Conservation (phyloP, 2,888 invertebrate genomes). For the Entomobrya proxima region DNA sequence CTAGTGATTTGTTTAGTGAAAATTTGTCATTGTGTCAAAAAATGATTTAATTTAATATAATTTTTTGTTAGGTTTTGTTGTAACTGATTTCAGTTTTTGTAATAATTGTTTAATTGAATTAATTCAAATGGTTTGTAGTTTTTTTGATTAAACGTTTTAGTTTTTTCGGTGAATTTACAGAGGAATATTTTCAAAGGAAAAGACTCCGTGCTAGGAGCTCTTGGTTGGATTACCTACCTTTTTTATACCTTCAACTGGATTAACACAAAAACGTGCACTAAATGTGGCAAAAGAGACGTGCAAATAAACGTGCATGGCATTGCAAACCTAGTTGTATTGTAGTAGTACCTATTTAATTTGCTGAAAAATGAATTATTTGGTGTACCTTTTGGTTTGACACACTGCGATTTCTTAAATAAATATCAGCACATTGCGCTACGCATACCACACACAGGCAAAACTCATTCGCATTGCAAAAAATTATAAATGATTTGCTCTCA, state of each 20-base stretch:
- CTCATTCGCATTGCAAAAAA: background rate
- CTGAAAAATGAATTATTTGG: slow-evolving; percentile 21
- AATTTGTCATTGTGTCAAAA: slow-evolving; percentile 19
- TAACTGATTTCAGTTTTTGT: background rate
- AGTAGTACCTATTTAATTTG: no score
- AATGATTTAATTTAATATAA: background rate
- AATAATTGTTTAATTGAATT: slow-evolving; percentile 7
- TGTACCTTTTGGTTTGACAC: slow-evolving; percentile 8
- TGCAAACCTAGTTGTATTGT: slow-evolving; percentile 16
- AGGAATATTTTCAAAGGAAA: background rate
- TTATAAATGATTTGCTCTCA: slow-evolving; percentile 58
- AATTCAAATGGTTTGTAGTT: slow-evolving; percentile 1
- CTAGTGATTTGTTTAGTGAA: slow-evolving; percentile 23
- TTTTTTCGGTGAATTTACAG: background rate
- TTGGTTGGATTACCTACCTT: slow-evolving; percentile 21
- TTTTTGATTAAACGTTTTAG: background rate
- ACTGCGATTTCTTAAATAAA: background rate
- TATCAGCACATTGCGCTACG: background rate
- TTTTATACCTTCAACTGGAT: background rate
- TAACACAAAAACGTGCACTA: slow-evolving; percentile 12
- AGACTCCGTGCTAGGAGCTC: background rate
- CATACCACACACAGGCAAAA: slow-evolving; percentile 20
- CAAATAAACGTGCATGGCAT: slow-evolving; percentile 18
- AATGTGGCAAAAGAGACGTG: slow-evolving; percentile 5
- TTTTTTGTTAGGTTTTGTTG: background rate